Conservation (phyloP, 2,888 invertebrate genomes). For the Deilephila porcellus region DNA sequence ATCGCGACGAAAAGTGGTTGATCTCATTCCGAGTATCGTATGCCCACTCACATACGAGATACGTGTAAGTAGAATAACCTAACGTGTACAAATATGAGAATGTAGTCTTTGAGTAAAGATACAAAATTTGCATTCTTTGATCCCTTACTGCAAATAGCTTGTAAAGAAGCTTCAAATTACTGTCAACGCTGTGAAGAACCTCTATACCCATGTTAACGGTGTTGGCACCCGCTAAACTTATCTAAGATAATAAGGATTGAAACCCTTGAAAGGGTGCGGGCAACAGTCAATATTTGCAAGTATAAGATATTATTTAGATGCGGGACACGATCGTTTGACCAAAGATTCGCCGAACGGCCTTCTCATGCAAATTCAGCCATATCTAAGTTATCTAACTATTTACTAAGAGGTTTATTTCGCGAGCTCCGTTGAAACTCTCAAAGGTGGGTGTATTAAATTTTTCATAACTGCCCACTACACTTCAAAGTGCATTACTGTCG, state of each 20-base stretch:
- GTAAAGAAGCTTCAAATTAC: neutral
- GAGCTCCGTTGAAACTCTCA: conserved; percentile 66
- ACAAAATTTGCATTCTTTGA: neutral
- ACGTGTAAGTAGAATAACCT: neutral
- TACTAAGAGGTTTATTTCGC: conserved; percentile 78
- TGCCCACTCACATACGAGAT: neutral
- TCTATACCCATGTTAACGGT: conserved; percentile 62
- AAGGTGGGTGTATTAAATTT: conserved; percentile 76
- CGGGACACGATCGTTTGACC: conserved; percentile 77
- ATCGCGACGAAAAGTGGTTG: conserved; percentile 2
- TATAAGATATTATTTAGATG: conserved; percentile 83
- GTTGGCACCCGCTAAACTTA: conserved; percentile 72
- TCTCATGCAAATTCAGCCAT: conserved; percentile 77
- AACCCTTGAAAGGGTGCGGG: conserved; percentile 76
- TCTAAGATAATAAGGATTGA: conserved; percentile 75
- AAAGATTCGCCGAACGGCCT: conserved; percentile 65
- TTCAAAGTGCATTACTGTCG: conserved; percentile 56
- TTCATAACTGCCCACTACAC: conserved; percentile 73
- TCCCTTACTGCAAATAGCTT: neutral
- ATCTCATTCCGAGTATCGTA: neutral
- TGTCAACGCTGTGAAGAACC: conserved; percentile 49
- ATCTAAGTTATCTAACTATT: conserved; percentile 78
- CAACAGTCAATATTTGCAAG: conserved; percentile 82
- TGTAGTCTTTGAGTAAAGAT: neutral
- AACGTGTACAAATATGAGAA: neutral